A percentile compares a stretch with the other conserved stretches of the same genome.
Evolutionary conservation across 2,888 invertebrate genomes (phyloP).

Genomic region (Cryptus armator): DNA sequence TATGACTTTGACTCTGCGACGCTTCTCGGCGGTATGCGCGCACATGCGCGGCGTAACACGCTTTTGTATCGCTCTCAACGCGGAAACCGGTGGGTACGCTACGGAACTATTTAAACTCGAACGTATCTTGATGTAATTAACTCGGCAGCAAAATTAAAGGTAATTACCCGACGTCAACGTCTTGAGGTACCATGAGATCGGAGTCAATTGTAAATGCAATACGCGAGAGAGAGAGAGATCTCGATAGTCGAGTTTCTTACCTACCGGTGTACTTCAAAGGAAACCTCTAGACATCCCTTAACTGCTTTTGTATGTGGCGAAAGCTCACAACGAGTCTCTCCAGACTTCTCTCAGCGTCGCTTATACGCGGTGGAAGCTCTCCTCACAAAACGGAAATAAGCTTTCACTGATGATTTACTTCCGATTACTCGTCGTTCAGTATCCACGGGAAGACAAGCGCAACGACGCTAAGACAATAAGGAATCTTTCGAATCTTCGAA

Average conservation of each 20-base stretch:
- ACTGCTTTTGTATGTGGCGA: background rate
- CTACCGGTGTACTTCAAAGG: background rate
- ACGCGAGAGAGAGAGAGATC: background rate
- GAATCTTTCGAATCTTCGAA: no score
- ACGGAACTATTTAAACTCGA: conserved; percentile 4
- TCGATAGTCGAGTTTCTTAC: background rate
- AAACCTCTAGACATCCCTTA: background rate
- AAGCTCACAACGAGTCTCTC: background rate
- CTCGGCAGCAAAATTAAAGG: background rate
- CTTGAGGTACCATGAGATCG: background rate
- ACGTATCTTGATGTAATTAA: conserved; percentile 3
- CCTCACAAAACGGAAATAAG: background rate
- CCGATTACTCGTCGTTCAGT: background rate
- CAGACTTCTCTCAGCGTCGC: background rate
- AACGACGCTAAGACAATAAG: no score
- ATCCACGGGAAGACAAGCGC: background rate
- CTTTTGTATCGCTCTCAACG: background rate
- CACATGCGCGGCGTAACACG: background rate
- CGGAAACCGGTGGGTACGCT: background rate
- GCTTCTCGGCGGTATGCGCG: background rate
- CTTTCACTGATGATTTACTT: background rate
- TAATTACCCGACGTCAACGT: conserved; percentile 2
- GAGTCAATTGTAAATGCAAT: background rate
- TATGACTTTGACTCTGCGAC: background rate
- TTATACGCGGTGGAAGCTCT: background rate